These are phyloP conservation scores for Lymantria monacha DNA, from an alignment of 2,888 invertebrate genomes.

Conservation along the genomic window DNA sequence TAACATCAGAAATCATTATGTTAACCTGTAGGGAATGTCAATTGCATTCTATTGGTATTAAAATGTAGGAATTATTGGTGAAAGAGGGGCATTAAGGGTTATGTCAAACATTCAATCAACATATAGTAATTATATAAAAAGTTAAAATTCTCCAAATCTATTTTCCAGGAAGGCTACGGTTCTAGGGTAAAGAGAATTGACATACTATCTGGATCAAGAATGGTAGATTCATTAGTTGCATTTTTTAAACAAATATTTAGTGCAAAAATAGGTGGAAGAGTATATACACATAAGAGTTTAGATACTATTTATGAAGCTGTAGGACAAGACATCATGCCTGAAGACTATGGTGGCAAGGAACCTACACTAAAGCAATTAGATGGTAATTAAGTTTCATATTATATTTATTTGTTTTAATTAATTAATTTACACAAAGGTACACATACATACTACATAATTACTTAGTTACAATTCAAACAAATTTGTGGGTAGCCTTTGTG, in stretches of 20 bases:
- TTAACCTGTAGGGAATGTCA: too few species aligned
- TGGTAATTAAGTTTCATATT: conserved; percentile 21
- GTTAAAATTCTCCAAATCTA: neutral
- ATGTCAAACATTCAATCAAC: too few species aligned
- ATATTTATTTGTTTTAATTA: too few species aligned
- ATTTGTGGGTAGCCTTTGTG: too few species aligned
- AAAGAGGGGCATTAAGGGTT: too few species aligned
- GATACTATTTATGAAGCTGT: conserved; percentile 13
- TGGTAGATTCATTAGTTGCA: conserved; percentile 52
- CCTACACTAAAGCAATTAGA: conserved; percentile 15
- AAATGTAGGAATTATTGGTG: too few species aligned
- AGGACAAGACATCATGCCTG: conserved; percentile 16
- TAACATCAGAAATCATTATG: too few species aligned
- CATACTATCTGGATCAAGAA: conserved; percentile 56
- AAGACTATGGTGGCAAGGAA: conserved; percentile 26
- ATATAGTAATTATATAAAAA: too few species aligned
- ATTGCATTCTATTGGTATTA: too few species aligned
- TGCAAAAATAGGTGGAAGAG: conserved; percentile 34
- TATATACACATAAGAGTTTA: conserved; percentile 20
- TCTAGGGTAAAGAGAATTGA: conserved; percentile 59
- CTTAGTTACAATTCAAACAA: too few species aligned
- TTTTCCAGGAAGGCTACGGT: conserved; percentile 47
- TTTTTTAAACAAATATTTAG: conserved; percentile 53
- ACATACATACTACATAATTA: too few species aligned
- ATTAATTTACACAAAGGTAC: too few species aligned